Base-by-base conservation (phyloP, 2,797 vertebrate species). In the Gallirallus australis region DNA sequence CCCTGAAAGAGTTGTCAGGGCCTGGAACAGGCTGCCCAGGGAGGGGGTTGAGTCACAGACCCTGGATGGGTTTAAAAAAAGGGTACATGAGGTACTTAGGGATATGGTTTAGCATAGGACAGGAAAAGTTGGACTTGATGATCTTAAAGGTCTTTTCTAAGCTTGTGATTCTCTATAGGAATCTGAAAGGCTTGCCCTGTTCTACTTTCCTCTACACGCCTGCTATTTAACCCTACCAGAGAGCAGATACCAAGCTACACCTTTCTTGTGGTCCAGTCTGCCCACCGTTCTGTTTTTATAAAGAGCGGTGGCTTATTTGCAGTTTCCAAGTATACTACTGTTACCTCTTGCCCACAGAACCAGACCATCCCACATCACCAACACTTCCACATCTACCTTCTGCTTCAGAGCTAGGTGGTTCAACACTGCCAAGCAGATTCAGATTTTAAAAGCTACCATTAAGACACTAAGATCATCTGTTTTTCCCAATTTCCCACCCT, bases 281-380 rank as follows among this genome's bases (percentile, higher is more conserved):
- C 10, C 16, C 10, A 1, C 50, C 47, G 15, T 37, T 37, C 30
- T 0, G 1, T 45, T 77, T 76, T 65, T 5, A 24, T 10, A 31
- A 50, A 56, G 30, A 68, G 12, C 6, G 40, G 47, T 30, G 39
- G 18, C n/a, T 25, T 31, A 75, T 50, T 37, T 60, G 59, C 23
- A 83, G 61, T 24, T 77, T 48, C 33, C 73, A 75, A 45, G 15
- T 18, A n/a, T 11, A 40, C 28, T 27, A 10, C 24, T 57, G 31
- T 23, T 79, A 11, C 16, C 60, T 86, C 52, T n/a, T 40, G 14
- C 21, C 69, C 27, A 54, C 13, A 81, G 59, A 92, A 90, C 25
- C 24, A 78, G 31, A 64, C 21, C 31, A 65, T 27, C 30, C 66
- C 77, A 71, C 17, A 65, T 50, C 35, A 17, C 9, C 21, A 7